Evolutionary conservation across 2,888 invertebrate species (phyloP), one percentile per base, ranked within the genome.

Genomic region (Cerceris rybyensis): DNA sequence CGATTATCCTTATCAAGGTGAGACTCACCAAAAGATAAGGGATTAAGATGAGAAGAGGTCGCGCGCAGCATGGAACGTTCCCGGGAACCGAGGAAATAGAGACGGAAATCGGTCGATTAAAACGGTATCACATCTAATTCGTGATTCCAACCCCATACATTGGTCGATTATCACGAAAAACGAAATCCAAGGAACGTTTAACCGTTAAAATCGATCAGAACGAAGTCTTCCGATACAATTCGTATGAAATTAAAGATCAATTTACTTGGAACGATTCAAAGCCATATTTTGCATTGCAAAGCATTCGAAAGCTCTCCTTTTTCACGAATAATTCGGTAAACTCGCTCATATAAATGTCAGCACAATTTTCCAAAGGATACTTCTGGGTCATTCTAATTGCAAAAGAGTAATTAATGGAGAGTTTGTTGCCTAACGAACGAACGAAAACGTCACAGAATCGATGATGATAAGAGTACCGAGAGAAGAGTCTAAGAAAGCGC

Each of bases 31-130:
- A 5, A 6, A 17, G 58, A 54, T 13, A 50, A 57, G 43, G 7
- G 50, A 42, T 14, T 50, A 13, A 42, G 42, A 63, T 13, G 43
- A 14, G 59, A n/a, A 57, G 41, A 59, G 70, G 50, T 78, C 65
- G 57, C 39, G 41, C 52, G 28, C 50, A 50, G 63, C 64, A 68
- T 68, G 64, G 71, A 59, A 65, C 60, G 50, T 66, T 77, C 59
- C 61, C 59, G 9, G 52, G 64, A 78, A 58, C 70, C 69, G 67
- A 57, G 70, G 70, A 83, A 80, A 83, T 72, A 59, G 55, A 70
- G 49, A 28, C 46, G 81, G 61, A 70, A 70, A 78, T 63, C 72
- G 54, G 68, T 57, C 60, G 72, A 70, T 83, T 72, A 75, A 75
- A 75, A 75, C 69, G 64, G 68, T 65, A 77, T 72, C 65, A 65